These are phyloP conservation scores for Manis pentadactyla DNA, from an alignment of 2,797 vertebrate genomes.

Conservation along the genomic window DNA sequence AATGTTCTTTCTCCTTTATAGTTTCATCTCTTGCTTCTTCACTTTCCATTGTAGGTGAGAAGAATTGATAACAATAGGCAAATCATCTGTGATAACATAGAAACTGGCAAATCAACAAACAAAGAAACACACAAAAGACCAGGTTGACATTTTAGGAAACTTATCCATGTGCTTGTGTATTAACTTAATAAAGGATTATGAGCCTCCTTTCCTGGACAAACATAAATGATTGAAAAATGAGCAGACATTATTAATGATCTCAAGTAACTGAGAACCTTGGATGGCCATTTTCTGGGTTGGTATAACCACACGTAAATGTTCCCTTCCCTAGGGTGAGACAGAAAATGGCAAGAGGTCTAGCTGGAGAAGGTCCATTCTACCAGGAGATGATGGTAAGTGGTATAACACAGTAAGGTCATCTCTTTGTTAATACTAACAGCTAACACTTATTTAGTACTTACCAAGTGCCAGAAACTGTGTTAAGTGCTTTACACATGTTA, in stretches of 20 bases:
- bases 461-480: not conserved
- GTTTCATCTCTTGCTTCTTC: not conserved
- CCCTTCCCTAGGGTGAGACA: not conserved
- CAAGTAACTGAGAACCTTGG: not conserved
- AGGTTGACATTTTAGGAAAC: not conserved
- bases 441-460: not conserved
- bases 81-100: not conserved
- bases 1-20: not conserved
- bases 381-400: not conserved
- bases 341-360: not conserved
- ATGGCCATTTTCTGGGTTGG: not conserved
- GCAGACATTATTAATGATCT: not conserved
- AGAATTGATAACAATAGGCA: not conserved
- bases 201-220: not conserved
- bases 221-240: not conserved
- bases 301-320: not conserved
- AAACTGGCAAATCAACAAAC: not conserved
- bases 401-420: not conserved
- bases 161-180: not conserved
- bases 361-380: not conserved
- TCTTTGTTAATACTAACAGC: not conserved
- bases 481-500: not conserved
- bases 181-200: not conserved
- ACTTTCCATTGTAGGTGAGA: not conserved
- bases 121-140: not conserved